Base-by-base conservation (phyloP, 1,140 invertebrate genomes). In the Bombus soroeensis region DNA sequence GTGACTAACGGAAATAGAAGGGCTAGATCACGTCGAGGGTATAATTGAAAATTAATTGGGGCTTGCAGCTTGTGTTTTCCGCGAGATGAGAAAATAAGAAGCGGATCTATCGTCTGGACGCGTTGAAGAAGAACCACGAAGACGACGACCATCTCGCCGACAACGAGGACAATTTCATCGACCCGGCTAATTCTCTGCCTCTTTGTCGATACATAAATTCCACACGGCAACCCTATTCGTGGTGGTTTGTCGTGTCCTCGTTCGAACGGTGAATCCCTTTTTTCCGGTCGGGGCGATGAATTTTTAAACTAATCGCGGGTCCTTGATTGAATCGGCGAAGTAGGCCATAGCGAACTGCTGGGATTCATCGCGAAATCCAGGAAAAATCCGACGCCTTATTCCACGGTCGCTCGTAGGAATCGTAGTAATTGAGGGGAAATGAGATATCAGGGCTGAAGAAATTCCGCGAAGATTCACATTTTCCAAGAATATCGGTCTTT, bases 11-110 rank as follows among this genome's bases (percentile, higher is more conserved):
- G 86, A 82, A 85, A 88, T 90, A 81, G 82, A 70, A 64, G 71
- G 77, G 77, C 28, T 82, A 70, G 82, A 81, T 87, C 82, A 85
- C 74, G n/a, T 9, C 28, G 57, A 74, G 12, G 57, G 47, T 32
- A 75, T 87, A 89, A 90, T 90, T 87, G 85, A 90, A 90, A 90
- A 89, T 90, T 90, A 90, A 89, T 89, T 77, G 75, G 64, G 53
- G 37, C 66, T 57, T n/a, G 41, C 75, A 39, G 62, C 70, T 81
- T 47, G 28, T 39, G 75, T 71, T 59, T 76, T 53, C 74, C 68
- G 22, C 64, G 57, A 66, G 71, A 74, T 37, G 18, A 25, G 59
- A 68, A 57, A 78, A 78, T 71, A 83, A 83, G 80, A 75, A 73
- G 39, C 32, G n/a, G 34, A 37, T n/a, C 18, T 34, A 39, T 37